phyloP scores from a whole-genome alignment of 2,113 vertebrate species.

The Mormoops blainvillei region DNA sequence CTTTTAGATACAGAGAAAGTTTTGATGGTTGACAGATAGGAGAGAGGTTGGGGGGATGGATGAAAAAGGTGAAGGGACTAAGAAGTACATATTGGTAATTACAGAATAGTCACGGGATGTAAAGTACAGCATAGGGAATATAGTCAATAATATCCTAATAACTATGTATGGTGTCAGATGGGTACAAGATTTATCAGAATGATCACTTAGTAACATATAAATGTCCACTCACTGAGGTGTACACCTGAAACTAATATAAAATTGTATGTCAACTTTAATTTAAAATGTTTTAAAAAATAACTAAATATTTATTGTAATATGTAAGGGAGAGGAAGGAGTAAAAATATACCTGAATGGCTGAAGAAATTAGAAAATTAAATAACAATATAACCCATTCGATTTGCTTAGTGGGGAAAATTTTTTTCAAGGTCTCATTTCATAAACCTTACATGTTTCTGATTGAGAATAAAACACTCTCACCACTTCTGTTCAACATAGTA shows the following conservation, averaged over 20 bases:
- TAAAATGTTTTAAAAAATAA: neutral
- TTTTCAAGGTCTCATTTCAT: neutral
- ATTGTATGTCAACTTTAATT: neutral
- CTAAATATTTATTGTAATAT: neutral
- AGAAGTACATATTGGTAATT: neutral
- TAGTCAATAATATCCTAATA: neutral
- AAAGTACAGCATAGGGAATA: neutral
- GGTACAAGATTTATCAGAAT: neutral
- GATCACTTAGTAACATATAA: neutral
- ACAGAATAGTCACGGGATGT: neutral
- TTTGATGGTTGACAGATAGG: neutral
- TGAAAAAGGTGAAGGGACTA: neutral
- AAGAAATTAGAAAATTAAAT: neutral
- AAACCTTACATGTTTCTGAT: neutral
- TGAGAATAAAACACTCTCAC: neutral
- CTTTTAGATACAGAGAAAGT: neutral
- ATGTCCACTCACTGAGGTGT: neutral
- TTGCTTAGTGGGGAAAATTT: neutral
- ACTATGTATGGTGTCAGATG: neutral
- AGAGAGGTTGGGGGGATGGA: neutral
- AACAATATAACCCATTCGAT: neutral
- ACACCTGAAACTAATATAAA: neutral
- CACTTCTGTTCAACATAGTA: neutral
- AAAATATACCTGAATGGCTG: neutral
- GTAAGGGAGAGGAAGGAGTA: neutral